Evolutionary conservation across 2,113 vertebrate genomes (phyloP).

Genomic region (Propithecus coquereli): DNA sequence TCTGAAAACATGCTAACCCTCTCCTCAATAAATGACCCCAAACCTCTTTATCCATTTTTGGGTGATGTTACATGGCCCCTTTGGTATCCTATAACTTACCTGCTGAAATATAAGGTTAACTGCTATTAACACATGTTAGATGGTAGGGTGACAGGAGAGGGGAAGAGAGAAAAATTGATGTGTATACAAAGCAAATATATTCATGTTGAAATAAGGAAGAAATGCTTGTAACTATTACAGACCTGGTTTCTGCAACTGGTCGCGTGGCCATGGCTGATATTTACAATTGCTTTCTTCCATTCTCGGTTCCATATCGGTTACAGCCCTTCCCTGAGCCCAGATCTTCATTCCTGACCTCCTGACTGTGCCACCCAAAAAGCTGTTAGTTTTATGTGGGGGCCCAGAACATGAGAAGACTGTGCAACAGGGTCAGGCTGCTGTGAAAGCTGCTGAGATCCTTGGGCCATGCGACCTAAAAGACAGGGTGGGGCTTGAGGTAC

Average conservation of each 20-base stretch:
- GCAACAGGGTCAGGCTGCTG: neutral
- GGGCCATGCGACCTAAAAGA: neutral
- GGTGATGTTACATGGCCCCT: neutral
- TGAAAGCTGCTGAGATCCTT: neutral
- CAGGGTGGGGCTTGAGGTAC: neutral
- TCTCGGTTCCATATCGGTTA: neutral
- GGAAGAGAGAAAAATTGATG: neutral
- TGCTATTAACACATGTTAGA: neutral
- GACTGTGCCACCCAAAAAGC: neutral
- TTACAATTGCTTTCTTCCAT: neutral
- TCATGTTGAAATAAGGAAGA: neutral
- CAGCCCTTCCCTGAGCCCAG: neutral
- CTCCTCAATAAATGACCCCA: neutral
- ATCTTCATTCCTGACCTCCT: neutral
- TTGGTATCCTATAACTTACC: neutral
- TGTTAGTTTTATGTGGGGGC: neutral
- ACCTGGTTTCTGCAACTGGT: neutral
- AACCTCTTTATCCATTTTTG: neutral
- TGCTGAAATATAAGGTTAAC: neutral
- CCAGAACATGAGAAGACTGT: neutral
- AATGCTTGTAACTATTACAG: neutral
- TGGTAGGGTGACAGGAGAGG: neutral
- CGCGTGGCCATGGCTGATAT: neutral
- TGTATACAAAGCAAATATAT: neutral
- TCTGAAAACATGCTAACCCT: neutral